Evolutionary conservation across 2,113 vertebrate genomes (phyloP).

Genomic region (Canis aureus): DNA sequence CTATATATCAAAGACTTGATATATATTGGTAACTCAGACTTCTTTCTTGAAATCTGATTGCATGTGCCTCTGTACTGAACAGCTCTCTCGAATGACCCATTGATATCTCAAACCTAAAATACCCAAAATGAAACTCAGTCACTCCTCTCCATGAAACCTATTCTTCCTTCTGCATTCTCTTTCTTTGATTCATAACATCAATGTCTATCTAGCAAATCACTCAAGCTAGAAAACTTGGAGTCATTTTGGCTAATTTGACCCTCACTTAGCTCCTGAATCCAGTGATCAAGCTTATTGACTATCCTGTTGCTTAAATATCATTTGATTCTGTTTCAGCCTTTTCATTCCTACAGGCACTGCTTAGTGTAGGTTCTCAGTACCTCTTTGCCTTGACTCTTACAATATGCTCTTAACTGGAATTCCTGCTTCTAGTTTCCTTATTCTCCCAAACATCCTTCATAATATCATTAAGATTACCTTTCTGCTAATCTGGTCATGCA

Average conservation of each 20-base stretch:
- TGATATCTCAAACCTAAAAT: conserved; percentile 35
- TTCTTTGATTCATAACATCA: conserved; percentile 58
- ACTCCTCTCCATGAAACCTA: neutral
- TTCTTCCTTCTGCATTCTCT: neutral
- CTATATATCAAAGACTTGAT: neutral
- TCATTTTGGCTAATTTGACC: conserved; percentile 51
- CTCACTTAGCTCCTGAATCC: conserved; percentile 34
- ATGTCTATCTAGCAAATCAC: conserved; percentile 34
- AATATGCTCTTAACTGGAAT: neutral
- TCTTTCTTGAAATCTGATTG: conserved; percentile 25
- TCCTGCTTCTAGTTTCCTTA: neutral
- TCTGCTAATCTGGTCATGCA: neutral
- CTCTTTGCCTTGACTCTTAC: neutral
- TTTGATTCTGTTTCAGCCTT: conserved; percentile 51
- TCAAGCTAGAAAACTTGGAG: conserved; percentile 24
- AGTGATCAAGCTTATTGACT: conserved; percentile 5
- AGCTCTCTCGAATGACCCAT: neutral
- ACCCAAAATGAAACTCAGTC: conserved; percentile 30
- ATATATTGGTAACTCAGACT: conserved; percentile 1
- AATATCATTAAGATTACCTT: neutral
- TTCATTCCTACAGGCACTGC: neutral
- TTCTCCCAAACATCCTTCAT: neutral
- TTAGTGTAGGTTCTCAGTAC: neutral
- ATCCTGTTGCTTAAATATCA: neutral
- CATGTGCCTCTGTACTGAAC: neutral